Evolutionary conservation across 2,797 vertebrate species (phyloP), one percentile per base, ranked within the genome.

Genomic region (Gallinago solitaria): DNA sequence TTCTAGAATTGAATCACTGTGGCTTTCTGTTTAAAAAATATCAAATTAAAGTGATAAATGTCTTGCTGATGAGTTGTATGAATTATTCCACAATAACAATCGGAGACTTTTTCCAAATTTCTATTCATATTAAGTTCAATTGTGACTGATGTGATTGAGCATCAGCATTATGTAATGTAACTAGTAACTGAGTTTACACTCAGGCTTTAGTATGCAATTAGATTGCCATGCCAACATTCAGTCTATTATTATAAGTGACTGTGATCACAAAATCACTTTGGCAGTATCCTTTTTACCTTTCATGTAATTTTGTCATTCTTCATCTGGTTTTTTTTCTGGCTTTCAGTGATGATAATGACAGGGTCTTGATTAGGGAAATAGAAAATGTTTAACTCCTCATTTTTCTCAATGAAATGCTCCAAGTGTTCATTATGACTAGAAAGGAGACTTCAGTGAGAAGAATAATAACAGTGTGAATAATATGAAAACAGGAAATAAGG

Each of bases 301-400:
- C 65, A 19, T 85, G n/a, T 47, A 65, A 77, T 70, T 93, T 17
- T 87, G 63, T 89, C 50, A 18, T 86, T 97, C 78, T 94, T 93
- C 48, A 70, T 69, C 43, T 89, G 33, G 33, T 50, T 90, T 93
- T 57, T 56, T 92, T 92, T 87, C 24, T 84, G 73, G 11, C 35
- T 93, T 90, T 79, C 20, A 4, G 75, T 90, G 56, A 96, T 96
- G 94, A 85, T 94, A 94, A 97, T 91, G 59, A 83, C 65, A 87
- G 76, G 59, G 82, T 96, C 91, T 96, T 97, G 96, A 97, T 96
- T 96, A 95, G 63, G 57, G 74, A 97, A 94, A 61, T 63, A 77
- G 87, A 96, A 91, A 83, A 68, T 83, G 11, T 96, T 97, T 96
- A 95, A 97, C 90, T 96, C 59, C 54, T 96, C 64, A 4, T 97